Evolutionary conservation across 1,140 invertebrate species (phyloP), one percentile per base, ranked within the genome.

Genomic region (Neodiprion pinetum): DNA sequence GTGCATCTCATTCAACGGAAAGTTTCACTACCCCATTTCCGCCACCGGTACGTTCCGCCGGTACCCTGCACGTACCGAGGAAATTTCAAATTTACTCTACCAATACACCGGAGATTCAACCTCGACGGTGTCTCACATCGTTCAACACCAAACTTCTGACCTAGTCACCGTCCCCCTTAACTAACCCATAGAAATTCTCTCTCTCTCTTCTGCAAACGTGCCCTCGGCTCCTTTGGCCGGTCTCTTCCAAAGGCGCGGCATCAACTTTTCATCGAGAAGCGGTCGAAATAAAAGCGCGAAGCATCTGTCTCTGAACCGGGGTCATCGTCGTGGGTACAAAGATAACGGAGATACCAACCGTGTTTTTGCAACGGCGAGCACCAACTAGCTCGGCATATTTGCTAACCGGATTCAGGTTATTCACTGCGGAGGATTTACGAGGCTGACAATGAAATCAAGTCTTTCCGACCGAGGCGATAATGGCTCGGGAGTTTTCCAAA

Each of bases 301-400:
- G 53, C 53, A 61, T 17, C 53, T 9, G 11, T 61, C n/a, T 61
- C n/a, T 17, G 11, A 61, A 12, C 7, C 9, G 9, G 9, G 11
- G 11, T 61, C 11, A 1, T 61, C 53, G 53, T 14, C n/a, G 28
- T 40, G 28, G 2, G 28, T 40, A 40, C 40, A 68, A 53, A 77
- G 77, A 73, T 80, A 81, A 78, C 72, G 67, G 61, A 71, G 77
- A 77, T 80, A 81, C 81, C 82, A 80, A 83, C 2, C 28, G 28
- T 84, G 83, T 85, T 85, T 83, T 85, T 83, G 83, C 79, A 76
- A 77, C 28, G 28, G 28, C 28, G 75, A 75, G 75, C 77, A 77
- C 83, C 83, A 85, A 85, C 83, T 79, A 83, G 78, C 47, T 79
- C 75, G 77, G 82, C 79, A 82, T 85, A 85, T 85, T 85, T 85